Conservation (phyloP, 2,113 vertebrate species). For the Gobiocypris rarus region DNA sequence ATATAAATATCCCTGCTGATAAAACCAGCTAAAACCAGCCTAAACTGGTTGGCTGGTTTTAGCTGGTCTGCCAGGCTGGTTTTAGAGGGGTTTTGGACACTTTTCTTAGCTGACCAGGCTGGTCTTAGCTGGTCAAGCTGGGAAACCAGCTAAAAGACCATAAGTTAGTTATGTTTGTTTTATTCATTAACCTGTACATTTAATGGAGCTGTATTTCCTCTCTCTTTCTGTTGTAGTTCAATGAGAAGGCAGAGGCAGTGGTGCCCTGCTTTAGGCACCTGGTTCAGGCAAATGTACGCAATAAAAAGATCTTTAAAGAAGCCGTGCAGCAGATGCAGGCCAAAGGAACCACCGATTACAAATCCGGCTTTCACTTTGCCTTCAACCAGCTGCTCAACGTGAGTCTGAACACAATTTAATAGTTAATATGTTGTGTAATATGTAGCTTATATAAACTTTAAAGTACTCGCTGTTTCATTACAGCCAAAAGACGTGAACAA, state of each 20-base stretch:
- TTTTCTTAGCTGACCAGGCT: too few relatives aligned
- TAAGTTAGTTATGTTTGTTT: not conserved
- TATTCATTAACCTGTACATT: not conserved
- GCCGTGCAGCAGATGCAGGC: constrained; percentile 95
- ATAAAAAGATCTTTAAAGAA: constrained; percentile 99
- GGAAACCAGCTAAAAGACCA: too few relatives aligned
- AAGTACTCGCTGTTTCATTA: not conserved
- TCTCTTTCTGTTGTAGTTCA: constrained; percentile 81
- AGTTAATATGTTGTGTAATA: not conserved
- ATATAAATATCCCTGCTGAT: not conserved
- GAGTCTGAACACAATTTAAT: constrained; percentile 63
- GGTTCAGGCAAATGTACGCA: constrained; percentile 96
- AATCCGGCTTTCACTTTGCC: constrained; percentile 96
- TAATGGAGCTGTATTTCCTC: too few relatives aligned
- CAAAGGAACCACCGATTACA: constrained; percentile 97
- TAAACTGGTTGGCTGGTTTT: too few relatives aligned
- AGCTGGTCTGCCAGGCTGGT: too few relatives aligned
- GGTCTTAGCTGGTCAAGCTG: too few relatives aligned
- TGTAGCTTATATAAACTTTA: not conserved
- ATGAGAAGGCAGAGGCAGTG: constrained; percentile 93
- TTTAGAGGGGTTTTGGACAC: too few relatives aligned
- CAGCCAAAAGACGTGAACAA: not conserved
- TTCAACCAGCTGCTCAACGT: constrained; percentile 97
- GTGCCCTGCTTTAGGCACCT: constrained; percentile 94
- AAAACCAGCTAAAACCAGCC: too few relatives aligned